Conservation (phyloP, 2,888 invertebrate species). For the Dicroscelio sp. region DNA sequence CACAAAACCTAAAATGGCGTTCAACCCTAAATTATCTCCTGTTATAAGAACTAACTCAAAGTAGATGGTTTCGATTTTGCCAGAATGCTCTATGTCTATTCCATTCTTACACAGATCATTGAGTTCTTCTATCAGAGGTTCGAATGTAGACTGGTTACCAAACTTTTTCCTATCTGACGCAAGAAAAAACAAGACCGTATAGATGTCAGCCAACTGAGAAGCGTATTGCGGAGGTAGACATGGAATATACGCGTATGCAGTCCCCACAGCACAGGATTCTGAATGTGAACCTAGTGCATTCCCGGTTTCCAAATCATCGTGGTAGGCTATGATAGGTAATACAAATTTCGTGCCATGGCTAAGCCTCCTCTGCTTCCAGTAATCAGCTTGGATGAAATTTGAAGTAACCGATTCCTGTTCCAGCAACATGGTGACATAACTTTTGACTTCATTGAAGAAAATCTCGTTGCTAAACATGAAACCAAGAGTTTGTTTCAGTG, state of each 20-base stretch:
- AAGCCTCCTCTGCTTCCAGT: conserved; percentile 13
- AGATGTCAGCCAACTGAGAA: conserved; percentile 17
- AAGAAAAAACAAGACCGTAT: conserved; percentile 26
- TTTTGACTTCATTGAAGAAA: conserved; percentile 4
- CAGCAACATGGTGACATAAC: background rate
- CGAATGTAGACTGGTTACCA: conserved; percentile 22
- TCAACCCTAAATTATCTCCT: conserved; percentile 37
- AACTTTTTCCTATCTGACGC: conserved; percentile 19
- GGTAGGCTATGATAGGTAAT: background rate
- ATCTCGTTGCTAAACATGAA: conserved; percentile 20
- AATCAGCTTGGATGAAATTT: conserved; percentile 12
- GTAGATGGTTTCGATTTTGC: background rate
- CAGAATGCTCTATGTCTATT: conserved; percentile 27
- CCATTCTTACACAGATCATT: conserved; percentile 29
- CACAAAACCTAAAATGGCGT: conserved; percentile 19
- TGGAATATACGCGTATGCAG: conserved; percentile 26
- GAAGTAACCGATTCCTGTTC: conserved; percentile 3
- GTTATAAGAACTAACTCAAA: conserved; percentile 29
- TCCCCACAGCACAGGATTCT: background rate
- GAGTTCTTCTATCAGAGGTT: conserved; percentile 21
- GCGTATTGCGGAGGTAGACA: conserved; percentile 40
- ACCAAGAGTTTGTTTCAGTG: conserved; percentile 22
- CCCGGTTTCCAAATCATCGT: conserved; percentile 21
- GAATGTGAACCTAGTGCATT: conserved; percentile 6
- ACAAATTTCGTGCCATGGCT: conserved; percentile 15